These are phyloP conservation scores for Drosophila melanocephala DNA, from an alignment of 2,888 invertebrate species.

Conservation along the genomic window DNA sequence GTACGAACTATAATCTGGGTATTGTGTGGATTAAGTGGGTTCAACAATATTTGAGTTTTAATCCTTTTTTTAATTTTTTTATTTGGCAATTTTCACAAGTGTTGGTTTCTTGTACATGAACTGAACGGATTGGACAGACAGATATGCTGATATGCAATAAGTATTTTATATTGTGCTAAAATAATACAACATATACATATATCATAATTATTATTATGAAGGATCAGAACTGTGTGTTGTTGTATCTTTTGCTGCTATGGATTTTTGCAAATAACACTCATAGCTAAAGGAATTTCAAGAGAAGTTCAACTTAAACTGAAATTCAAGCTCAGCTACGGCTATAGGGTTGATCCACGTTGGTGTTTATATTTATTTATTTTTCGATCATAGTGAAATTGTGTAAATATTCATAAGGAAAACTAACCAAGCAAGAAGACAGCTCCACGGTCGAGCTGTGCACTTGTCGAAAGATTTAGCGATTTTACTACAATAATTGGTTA, in stretches of 20 bases:
- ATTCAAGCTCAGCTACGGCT: slow-evolving; percentile 49
- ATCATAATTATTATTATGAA: slow-evolving; percentile 33
- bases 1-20: neutral
- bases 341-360: slow-evolving; percentile 3
- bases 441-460: neutral
- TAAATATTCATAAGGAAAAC: slow-evolving; percentile 45
- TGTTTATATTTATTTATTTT: slow-evolving; percentile 9
- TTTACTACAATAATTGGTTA: slow-evolving; percentile 59
- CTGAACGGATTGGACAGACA: slow-evolving; percentile 18
- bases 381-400: slow-evolving; percentile 52
- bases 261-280: slow-evolving; percentile 13
- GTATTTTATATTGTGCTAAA: slow-evolving; percentile 36
- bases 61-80: neutral
- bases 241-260: slow-evolving; percentile 15
- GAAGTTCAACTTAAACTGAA: slow-evolving; percentile 56
- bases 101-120: slow-evolving; percentile 36
- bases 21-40: neutral
- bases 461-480: slow-evolving; percentile 53
- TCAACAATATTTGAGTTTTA: neutral
- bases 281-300: slow-evolving; percentile 50
- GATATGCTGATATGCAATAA: slow-evolving; percentile 42
- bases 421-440: slow-evolving; percentile 16
- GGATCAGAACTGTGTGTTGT: slow-evolving; percentile 8
- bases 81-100: neutral
- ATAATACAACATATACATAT: neutral